Evolutionary conservation across 2,888 invertebrate genomes (phyloP).

Genomic region (Helobdella robusta): DNA sequence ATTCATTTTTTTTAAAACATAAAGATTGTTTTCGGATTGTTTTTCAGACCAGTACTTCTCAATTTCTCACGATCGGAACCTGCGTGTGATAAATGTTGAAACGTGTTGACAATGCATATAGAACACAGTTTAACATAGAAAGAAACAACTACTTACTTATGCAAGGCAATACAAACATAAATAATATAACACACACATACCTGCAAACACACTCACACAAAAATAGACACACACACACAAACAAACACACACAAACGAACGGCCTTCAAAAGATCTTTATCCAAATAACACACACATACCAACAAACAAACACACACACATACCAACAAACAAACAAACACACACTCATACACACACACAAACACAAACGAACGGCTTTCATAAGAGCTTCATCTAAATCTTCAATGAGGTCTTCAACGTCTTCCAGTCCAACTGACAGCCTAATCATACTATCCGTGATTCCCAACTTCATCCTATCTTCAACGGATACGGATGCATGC

Average conservation of each 20-base stretch:
- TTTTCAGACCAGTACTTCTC: too few relatives aligned
- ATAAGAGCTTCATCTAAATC: slow-evolving; percentile 46
- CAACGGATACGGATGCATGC: slow-evolving; percentile 47
- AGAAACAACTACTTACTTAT: slow-evolving; percentile 1
- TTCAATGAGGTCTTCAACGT: slow-evolving; percentile 44
- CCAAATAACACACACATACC: background rate
- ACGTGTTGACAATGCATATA: too few relatives aligned
- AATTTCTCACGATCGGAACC: too few relatives aligned
- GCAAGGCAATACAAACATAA: slow-evolving; percentile 17
- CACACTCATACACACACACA: too few relatives aligned
- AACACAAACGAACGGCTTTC: slow-evolving; percentile 31
- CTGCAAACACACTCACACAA: slow-evolving; percentile 8
- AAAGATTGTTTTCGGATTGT: too few relatives aligned
- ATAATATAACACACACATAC: slow-evolving; percentile 12
- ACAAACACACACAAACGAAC: background rate
- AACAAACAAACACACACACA: background rate
- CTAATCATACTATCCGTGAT: slow-evolving; percentile 47
- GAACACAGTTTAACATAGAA: too few relatives aligned
- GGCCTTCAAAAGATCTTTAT: too few relatives aligned
- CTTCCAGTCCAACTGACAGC: slow-evolving; percentile 49
- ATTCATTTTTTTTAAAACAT: too few relatives aligned
- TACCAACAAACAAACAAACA: background rate
- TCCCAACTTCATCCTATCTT: slow-evolving; percentile 44
- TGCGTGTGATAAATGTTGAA: too few relatives aligned
- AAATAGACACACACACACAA: slow-evolving; percentile 14